Conservation (phyloP, 2,797 vertebrate species). For the Fringilla coelebs region DNA sequence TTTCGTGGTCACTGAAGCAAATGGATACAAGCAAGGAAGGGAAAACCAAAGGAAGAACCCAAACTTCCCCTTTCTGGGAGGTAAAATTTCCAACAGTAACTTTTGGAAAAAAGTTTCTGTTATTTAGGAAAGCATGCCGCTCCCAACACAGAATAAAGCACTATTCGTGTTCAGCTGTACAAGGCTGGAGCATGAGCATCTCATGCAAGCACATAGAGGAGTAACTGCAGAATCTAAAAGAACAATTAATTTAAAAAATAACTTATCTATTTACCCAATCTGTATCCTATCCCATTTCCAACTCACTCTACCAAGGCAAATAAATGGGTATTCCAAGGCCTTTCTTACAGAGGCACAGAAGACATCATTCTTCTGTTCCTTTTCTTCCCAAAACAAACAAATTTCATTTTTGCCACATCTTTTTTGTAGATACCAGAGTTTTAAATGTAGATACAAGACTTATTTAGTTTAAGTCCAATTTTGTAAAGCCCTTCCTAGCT, state of each 20-base stretch:
- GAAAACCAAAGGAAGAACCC: not conserved
- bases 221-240: not conserved
- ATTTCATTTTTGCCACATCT: not conserved
- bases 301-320: not conserved
- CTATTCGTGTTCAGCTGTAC: not conserved
- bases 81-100: not conserved
- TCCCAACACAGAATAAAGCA: not conserved
- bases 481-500: not conserved
- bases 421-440: not conserved
- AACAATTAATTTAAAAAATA: not conserved
- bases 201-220: not conserved
- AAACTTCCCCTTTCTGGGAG: not conserved
- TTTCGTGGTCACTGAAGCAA: not conserved
- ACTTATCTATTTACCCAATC: not conserved
- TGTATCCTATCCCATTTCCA: not conserved
- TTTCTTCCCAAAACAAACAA: not conserved
- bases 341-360: not conserved
- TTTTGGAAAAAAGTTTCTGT: not conserved
- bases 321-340: not conserved
- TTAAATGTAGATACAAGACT: not conserved
- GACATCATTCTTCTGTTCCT: not conserved
- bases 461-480: not conserved
- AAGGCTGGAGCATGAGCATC: not conserved
- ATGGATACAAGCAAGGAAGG: not conserved
- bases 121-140: not conserved